A percentile compares a stretch with the other conserved stretches of the same genome.
These are phyloP conservation scores for Choreutis nemorana DNA, from an alignment of 2,888 invertebrate species.

Conservation along the genomic window DNA sequence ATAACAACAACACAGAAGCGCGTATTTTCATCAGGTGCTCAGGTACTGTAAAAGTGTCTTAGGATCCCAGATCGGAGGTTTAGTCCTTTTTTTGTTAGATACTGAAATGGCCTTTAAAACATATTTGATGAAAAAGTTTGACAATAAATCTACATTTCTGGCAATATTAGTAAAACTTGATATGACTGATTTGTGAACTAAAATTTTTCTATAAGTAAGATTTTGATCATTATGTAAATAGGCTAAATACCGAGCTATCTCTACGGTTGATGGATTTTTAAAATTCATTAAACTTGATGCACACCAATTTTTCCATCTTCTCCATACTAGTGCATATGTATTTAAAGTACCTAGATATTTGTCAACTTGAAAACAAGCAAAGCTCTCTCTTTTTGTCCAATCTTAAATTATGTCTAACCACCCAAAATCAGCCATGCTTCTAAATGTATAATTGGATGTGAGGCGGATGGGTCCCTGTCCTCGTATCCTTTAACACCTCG, in stretches of 20 bases:
- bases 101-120: slow-evolving; percentile 9
- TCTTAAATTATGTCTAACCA: too few species aligned
- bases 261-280: slow-evolving; percentile 9
- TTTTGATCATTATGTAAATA: too few species aligned
- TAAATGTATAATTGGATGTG: slow-evolving; percentile 6
- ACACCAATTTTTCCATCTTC: slow-evolving; percentile 8
- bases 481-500: too few species aligned
- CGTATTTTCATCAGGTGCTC: not conserved
- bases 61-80: slow-evolving; percentile 9
- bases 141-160: slow-evolving; percentile 4
- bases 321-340: too few species aligned
- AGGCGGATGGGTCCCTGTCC: slow-evolving; percentile 2
- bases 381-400: slow-evolving; percentile 11
- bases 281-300: slow-evolving; percentile 3
- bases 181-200: too few species aligned
- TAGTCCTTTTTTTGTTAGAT: not conserved
- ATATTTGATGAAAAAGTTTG: too few species aligned
- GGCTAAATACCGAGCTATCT: too few species aligned
- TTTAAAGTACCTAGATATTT: slow-evolving; percentile 8
- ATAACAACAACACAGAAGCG: not conserved
- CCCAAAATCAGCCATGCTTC: too few species aligned
- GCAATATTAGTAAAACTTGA: too few species aligned
- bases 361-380: slow-evolving; percentile 8
- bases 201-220: too few species aligned
- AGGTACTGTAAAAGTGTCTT: slow-evolving; percentile 1